phyloP scores from a whole-genome alignment of 2,888 invertebrate genomes.

The Dasysyrphus albostriatus region DNA sequence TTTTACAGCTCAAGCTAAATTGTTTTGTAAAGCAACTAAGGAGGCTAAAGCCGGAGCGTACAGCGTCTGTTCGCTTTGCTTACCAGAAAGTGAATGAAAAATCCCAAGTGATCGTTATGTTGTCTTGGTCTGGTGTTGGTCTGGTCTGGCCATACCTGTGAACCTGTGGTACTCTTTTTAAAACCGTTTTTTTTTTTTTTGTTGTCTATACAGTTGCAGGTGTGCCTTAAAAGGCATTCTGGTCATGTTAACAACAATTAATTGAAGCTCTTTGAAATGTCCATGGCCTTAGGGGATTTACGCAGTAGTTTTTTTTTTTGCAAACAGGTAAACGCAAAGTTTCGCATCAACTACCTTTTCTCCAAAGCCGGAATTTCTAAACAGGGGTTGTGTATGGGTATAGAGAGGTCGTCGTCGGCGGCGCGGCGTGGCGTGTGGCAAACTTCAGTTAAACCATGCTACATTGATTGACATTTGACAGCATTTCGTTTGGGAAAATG shows the following conservation, averaged over 20 bases:
- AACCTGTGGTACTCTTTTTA: slow-evolving; percentile 41
- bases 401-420: slow-evolving; percentile 12
- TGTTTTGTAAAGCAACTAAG: slow-evolving; percentile 2
- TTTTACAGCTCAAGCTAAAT: slow-evolving; percentile 13
- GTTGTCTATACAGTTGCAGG: slow-evolving; percentile 21
- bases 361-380: slow-evolving; percentile 27
- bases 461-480: slow-evolving; percentile 30
- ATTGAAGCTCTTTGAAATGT: slow-evolving; percentile 43
- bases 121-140: slow-evolving; percentile 15
- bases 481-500: neutral
- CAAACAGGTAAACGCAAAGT: slow-evolving; percentile 37
- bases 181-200: slow-evolving; percentile 6
- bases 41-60: slow-evolving; percentile 53
- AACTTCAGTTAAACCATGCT: slow-evolving; percentile 22
- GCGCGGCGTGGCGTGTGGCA: too few species aligned
- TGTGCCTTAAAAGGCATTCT: slow-evolving; percentile 17
- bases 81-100: slow-evolving; percentile 71
- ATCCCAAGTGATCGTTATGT: slow-evolving; percentile 43
- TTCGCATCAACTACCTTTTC: slow-evolving; percentile 28
- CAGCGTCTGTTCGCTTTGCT: slow-evolving; percentile 62
- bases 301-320: slow-evolving; percentile 15
- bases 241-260: slow-evolving; percentile 19
- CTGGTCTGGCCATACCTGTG: slow-evolving; percentile 17
- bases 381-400: slow-evolving; percentile 40
- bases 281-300: slow-evolving; percentile 50